Evolutionary conservation across 2,888 invertebrate genomes (phyloP), one percentile per base, ranked within the genome.

Genomic region (Prosopocoilus inquinatus): DNA sequence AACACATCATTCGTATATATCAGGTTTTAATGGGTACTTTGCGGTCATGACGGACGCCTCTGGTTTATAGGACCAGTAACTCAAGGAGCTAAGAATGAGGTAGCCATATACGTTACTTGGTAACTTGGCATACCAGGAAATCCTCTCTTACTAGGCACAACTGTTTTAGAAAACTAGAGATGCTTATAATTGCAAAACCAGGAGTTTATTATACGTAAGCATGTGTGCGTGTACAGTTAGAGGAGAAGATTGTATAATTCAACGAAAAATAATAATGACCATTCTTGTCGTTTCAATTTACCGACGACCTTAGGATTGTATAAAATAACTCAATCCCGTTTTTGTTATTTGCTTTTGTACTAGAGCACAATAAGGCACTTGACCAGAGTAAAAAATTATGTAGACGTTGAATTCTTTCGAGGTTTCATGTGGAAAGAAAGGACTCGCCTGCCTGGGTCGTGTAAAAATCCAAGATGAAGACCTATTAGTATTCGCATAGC

Each of bases 1-100:
- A 38, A 56, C 53, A 34, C 57, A 52, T 60, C 57, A 55, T 53
- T 58, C 53, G 53, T 56, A 55, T 53, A 47, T 50, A 53, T 59
- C 47, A 56, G 45, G 41, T 33, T 52, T 59, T 57, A 57, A 60
- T 57, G 47, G 55, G 50, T 57, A 49, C 34, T 55, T 60, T 57
- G 47, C 53, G 36, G 28, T 57, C 48, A 60, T 57, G 55, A 54
- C 55, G 55, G 53, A 55, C 50, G 52, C 34, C 45, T 53, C 51
- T 52, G 47, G 45, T 54, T 55, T 55, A 50, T 54, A 55, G 49
- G 16, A 50, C 46, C 50, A 50, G 38, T 53, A 49, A 59, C 54
- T 47, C 47, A 47, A 41, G 41, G 16, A 41, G 12, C 41, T 16
- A 41, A 41, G 41, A 41, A 41, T 41, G 41, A 41, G 16, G 41